A percentile compares a stretch with the other conserved stretches of the same genome.
These are phyloP conservation scores for Sinodicranocentrus sp. DNA, from an alignment of 2,888 invertebrate species.

Conservation along the genomic window DNA sequence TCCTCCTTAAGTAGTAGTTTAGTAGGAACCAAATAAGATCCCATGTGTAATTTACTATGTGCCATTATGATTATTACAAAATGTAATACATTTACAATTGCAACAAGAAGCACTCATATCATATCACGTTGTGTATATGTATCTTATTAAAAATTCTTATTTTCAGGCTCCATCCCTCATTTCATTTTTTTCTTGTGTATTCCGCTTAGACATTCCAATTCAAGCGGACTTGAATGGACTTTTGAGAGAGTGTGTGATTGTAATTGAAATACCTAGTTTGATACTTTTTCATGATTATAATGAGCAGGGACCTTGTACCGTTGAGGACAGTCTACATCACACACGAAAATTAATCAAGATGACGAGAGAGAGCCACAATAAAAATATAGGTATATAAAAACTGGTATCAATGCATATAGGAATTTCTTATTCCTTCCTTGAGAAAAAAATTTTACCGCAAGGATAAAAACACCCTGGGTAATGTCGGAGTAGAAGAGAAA, in stretches of 20 bases:
- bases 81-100: background rate
- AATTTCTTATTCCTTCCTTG: background rate
- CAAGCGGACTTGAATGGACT: slow-evolving; percentile 10
- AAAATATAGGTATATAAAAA: background rate
- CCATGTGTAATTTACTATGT: slow-evolving; percentile 27
- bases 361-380: background rate
- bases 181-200: background rate
- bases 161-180: slow-evolving; percentile 16
- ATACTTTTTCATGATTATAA: slow-evolving; percentile 37
- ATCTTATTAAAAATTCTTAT: slow-evolving; percentile 46
- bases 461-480: background rate
- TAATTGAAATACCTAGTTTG: slow-evolving; percentile 36
- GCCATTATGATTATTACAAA: slow-evolving; percentile 33
- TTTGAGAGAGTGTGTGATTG: slow-evolving; percentile 24
- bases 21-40: slow-evolving; percentile 18
- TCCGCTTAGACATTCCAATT: background rate
- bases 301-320: slow-evolving; percentile 41
- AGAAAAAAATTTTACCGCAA: slow-evolving; percentile 18
- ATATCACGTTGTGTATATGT: too few species aligned
- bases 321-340: slow-evolving; percentile 34
- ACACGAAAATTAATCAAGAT: slow-evolving; percentile 47
- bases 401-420: background rate
- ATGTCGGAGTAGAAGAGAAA: slow-evolving; percentile 7
- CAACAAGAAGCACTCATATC: slow-evolving; percentile 6
- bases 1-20: slow-evolving; percentile 17